Evolutionary conservation across 2,113 vertebrate genomes (phyloP).

Genomic region (Gymnorhina tibicen): DNA sequence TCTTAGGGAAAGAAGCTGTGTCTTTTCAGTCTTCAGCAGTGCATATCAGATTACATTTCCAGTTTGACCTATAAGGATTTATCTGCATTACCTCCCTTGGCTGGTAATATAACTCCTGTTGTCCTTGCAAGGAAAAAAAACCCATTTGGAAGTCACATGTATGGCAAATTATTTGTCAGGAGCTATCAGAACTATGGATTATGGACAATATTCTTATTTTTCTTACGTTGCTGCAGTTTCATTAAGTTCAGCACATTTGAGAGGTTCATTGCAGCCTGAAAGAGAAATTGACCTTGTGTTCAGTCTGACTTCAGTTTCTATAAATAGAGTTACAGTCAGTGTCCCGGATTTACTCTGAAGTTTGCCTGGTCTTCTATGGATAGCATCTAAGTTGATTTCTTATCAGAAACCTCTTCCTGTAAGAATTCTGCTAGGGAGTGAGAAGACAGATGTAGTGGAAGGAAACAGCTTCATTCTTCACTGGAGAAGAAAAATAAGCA

Average conservation of each 20-base stretch:
- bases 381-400: not conserved
- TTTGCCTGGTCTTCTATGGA: not conserved
- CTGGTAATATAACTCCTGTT: not conserved
- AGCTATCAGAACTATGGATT: not conserved
- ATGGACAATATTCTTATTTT: not conserved
- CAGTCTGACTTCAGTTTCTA: slow-evolving; percentile 24
- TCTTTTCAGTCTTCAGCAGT: not conserved
- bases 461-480: not conserved
- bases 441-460: not conserved
- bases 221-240: not conserved
- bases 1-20: not conserved
- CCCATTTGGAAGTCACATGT: not conserved
- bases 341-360: not conserved
- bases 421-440: not conserved
- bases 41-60: not conserved
- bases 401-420: slow-evolving; percentile 13
- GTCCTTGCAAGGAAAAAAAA: not conserved
- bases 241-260: not conserved
- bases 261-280: not conserved
- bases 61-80: not conserved
- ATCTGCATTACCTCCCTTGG: not conserved
- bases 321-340: slow-evolving; percentile 25
- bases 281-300: slow-evolving; percentile 28
- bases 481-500: not conserved
- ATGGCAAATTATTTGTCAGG: not conserved